Percentiles rank a stretch among this genome's conserved stretches.
These are phyloP conservation scores for Mystacornis crossleyi DNA, from an alignment of 2,113 vertebrate genomes.

Conservation along the genomic window DNA sequence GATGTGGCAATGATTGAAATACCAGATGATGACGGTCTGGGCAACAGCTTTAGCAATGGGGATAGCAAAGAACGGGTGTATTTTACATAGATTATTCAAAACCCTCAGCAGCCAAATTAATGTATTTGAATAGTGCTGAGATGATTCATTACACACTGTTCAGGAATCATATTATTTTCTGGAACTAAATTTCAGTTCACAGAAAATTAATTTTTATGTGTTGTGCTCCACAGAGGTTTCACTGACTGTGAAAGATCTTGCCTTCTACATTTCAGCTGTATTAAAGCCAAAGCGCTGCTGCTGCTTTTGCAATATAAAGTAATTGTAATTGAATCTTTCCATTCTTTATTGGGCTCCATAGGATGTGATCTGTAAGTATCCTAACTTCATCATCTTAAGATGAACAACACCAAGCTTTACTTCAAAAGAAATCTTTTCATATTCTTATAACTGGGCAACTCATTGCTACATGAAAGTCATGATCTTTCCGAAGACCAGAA, in stretches of 20 bases:
- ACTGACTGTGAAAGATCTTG: background rate
- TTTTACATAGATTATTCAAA: background rate
- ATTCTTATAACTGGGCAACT: background rate
- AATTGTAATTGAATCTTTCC: background rate
- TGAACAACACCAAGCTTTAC: background rate
- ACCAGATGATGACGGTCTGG: background rate
- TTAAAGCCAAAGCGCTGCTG: background rate
- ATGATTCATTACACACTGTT: background rate
- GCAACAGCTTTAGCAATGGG: background rate
- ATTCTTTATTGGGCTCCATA: background rate
- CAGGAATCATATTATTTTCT: background rate
- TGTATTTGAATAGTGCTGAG: background rate
- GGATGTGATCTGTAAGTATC: background rate
- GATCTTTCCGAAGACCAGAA: background rate
- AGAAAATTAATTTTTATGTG: background rate
- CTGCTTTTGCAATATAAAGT: conserved; percentile 28
- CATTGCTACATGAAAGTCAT: background rate
- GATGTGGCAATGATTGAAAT: conserved; percentile 2
- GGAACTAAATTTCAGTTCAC: background rate
- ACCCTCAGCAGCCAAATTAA: background rate
- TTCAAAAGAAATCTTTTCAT: background rate
- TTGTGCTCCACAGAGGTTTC: conserved; percentile 1
- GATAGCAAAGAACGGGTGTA: background rate
- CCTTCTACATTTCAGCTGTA: background rate
- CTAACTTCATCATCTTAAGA: background rate